phyloP scores from a whole-genome alignment of 2,113 vertebrate species.

The Terrapene triunguis region DNA sequence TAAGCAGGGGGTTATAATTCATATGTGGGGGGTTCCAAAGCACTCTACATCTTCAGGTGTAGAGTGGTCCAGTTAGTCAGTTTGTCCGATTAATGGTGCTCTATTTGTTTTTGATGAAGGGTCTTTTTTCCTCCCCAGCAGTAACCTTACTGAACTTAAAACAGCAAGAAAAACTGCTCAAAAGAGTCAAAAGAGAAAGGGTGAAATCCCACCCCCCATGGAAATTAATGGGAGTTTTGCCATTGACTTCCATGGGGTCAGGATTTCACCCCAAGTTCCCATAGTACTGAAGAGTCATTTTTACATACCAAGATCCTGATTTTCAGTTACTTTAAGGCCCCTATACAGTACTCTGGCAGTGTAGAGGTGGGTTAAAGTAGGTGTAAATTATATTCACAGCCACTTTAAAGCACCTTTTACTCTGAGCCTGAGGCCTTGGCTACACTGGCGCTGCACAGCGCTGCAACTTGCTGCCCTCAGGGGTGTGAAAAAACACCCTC shows the following conservation, averaged over 20 bases:
- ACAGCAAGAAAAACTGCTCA: not conserved
- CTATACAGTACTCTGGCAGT: fast-evolving
- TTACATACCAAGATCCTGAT: not conserved
- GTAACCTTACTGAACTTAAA: not conserved
- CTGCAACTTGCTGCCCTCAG: no score
- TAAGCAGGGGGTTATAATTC: not conserved
- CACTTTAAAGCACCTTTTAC: not conserved
- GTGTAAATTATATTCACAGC: not conserved
- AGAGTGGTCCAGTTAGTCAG: not conserved
- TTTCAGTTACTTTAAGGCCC: slow-evolving; percentile 34
- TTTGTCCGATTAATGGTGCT: not conserved
- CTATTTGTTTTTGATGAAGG: not conserved
- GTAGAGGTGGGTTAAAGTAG: not conserved
- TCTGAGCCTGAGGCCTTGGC: not conserved
- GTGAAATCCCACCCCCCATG: not conserved
- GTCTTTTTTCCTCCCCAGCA: not conserved
- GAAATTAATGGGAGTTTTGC: slow-evolving; percentile 3
- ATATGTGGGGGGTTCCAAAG: not conserved
- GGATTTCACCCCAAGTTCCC: slow-evolving; percentile 1
- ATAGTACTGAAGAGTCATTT: not conserved
- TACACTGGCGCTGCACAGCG: no score
- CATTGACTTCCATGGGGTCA: not conserved
- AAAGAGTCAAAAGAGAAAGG: slow-evolving; percentile 5
- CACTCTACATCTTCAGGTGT: not conserved
- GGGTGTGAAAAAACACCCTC: no score